A percentile compares a stretch with the other conserved stretches of the same genome.
These are phyloP conservation scores for Glaucomys volans DNA, from an alignment of 2,113 vertebrate genomes.

Conservation along the genomic window DNA sequence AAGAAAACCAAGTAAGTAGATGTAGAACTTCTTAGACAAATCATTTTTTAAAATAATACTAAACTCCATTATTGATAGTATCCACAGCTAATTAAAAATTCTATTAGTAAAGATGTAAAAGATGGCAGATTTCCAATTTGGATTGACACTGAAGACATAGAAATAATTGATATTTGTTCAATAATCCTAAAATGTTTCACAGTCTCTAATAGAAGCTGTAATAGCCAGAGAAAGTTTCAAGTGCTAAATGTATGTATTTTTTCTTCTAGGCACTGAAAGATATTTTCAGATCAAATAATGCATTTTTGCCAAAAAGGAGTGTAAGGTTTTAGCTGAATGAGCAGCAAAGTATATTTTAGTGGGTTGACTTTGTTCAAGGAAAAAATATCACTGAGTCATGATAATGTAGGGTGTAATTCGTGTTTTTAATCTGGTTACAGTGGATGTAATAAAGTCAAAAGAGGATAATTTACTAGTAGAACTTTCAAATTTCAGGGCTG, in stretches of 20 bases:
- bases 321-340: conserved; percentile 55
- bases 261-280: conserved; percentile 20
- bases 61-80: conserved; percentile 73
- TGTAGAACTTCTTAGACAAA: conserved; percentile 59
- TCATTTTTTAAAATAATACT: conserved; percentile 61
- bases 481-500: conserved; percentile 65
- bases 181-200: conserved; percentile 76
- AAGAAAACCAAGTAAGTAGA: background rate
- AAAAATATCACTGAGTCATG: conserved; percentile 45
- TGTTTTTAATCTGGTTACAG: conserved; percentile 68
- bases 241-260: conserved; percentile 13
- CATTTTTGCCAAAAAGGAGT: conserved; percentile 9
- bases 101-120: conserved; percentile 80
- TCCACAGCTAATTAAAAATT: conserved; percentile 81
- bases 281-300: conserved; percentile 68
- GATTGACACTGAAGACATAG: conserved; percentile 63
- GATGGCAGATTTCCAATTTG: conserved; percentile 80
- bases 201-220: conserved; percentile 64
- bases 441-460: conserved; percentile 51
- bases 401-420: conserved; percentile 46
- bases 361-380: conserved; percentile 35
- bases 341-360: conserved; percentile 59
- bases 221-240: conserved; percentile 57
- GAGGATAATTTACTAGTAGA: conserved; percentile 58
- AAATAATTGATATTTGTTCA: conserved; percentile 80